These are phyloP conservation scores for Prunella fulvescens DNA, from an alignment of 2,113 vertebrate genomes.

Conservation along the genomic window DNA sequence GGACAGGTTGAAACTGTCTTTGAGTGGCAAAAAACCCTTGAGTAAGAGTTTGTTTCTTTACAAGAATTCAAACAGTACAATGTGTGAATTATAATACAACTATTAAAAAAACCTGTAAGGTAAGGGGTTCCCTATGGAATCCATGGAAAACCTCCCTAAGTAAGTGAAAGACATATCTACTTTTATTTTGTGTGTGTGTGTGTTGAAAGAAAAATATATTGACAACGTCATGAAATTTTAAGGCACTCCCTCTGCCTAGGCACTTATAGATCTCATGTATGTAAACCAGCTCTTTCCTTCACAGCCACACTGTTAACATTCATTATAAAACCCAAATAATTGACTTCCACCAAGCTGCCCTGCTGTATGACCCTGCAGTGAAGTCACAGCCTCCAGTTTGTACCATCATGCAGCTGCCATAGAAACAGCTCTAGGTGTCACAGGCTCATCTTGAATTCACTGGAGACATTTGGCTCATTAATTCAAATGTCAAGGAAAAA, in stretches of 20 bases:
- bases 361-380: neutral
- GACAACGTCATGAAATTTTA: neutral
- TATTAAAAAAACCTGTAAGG: conserved; percentile 77
- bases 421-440: conserved; percentile 7
- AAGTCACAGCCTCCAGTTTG: neutral
- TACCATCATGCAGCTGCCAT: conserved; percentile 31
- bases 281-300: neutral
- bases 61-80: conserved; percentile 79
- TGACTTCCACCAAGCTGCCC: neutral
- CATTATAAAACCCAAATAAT: neutral
- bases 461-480: conserved; percentile 42
- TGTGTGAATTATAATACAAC: conserved; percentile 70
- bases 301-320: neutral
- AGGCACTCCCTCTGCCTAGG: neutral
- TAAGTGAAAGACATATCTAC: conserved; percentile 25
- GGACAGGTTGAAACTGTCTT: neutral
- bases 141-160: conserved; percentile 42
- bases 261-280: neutral
- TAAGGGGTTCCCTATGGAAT: conserved; percentile 78
- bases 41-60: neutral
- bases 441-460: conserved; percentile 15
- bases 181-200: neutral
- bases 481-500: conserved; percentile 35
- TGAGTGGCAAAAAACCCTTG: neutral
- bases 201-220: neutral